Evolutionary conservation across 2,113 vertebrate species (phyloP).

Genomic region (Aptenodytes patagonicus): DNA sequence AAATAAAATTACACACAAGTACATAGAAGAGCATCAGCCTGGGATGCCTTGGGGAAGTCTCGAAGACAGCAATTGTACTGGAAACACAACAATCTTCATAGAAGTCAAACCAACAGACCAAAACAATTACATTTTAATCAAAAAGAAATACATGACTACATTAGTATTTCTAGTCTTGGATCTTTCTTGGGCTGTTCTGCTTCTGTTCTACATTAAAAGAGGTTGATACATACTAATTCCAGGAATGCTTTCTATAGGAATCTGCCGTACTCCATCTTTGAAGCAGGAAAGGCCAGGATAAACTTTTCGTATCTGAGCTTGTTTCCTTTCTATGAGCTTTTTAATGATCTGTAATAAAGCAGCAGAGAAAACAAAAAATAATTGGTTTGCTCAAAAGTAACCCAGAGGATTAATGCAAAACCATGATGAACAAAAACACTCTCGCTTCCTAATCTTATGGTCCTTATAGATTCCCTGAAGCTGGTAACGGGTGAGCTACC

Average conservation of each 20-base stretch:
- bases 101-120: background rate
- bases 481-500: background rate
- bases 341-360: constrained; percentile 91
- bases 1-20: background rate
- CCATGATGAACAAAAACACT: background rate
- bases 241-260: constrained; percentile 98
- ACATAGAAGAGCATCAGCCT: background rate
- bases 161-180: background rate
- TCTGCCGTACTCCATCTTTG: constrained; percentile 97
- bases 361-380: background rate
- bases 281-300: constrained; percentile 99
- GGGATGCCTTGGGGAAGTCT: background rate
- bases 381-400: background rate
- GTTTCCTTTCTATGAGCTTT: constrained; percentile 97
- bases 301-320: constrained; percentile 97
- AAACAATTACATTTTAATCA: background rate
- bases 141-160: background rate
- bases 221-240: constrained; percentile 90
- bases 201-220: background rate
- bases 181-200: background rate
- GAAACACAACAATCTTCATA: background rate
- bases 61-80: background rate
- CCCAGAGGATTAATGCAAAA: background rate
- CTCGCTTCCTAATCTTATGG: background rate
- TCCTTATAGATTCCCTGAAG: background rate